phyloP scores from a whole-genome alignment of 2,888 invertebrate species.

The Zelleria hepariella region DNA sequence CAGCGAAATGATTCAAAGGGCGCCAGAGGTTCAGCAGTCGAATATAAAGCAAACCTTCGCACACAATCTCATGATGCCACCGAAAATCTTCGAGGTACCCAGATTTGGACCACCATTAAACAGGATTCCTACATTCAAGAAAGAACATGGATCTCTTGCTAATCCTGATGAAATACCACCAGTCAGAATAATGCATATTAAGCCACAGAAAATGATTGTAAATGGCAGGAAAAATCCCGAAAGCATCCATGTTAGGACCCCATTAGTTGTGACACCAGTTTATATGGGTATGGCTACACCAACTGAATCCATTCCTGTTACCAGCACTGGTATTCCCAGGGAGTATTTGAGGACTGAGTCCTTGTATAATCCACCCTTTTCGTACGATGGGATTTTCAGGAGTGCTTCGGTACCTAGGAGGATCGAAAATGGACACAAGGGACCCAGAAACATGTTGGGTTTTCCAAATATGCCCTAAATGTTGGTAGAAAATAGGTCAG shows the following conservation, averaged over 20 bases:
- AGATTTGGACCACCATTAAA: background rate
- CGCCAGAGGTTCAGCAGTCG: background rate
- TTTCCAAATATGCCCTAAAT: background rate
- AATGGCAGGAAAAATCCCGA: background rate
- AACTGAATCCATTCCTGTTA: background rate
- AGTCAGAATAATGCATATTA: conserved; percentile 33
- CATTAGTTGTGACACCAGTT: background rate
- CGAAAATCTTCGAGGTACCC: background rate
- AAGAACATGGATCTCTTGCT: too few species aligned
- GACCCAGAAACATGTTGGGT: background rate
- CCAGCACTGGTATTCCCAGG: background rate
- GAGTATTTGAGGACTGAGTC: background rate
- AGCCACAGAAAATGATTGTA: conserved; percentile 16
- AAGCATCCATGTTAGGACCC: background rate
- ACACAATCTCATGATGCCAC: conserved; percentile 6
- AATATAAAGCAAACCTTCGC: background rate
- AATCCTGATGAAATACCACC: conserved; percentile 26
- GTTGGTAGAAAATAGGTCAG: too few species aligned
- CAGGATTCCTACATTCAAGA: too few species aligned
- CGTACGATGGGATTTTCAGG: background rate
- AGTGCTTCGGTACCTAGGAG: background rate
- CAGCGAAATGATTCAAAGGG: conserved; percentile 23
- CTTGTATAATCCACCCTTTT: background rate
- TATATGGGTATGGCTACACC: background rate
- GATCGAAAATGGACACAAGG: background rate